A percentile compares a stretch with the other conserved stretches of the same genome.
Conservation (phyloP, 2,888 invertebrate genomes). For the Glyphotaelius pellucidus region DNA sequence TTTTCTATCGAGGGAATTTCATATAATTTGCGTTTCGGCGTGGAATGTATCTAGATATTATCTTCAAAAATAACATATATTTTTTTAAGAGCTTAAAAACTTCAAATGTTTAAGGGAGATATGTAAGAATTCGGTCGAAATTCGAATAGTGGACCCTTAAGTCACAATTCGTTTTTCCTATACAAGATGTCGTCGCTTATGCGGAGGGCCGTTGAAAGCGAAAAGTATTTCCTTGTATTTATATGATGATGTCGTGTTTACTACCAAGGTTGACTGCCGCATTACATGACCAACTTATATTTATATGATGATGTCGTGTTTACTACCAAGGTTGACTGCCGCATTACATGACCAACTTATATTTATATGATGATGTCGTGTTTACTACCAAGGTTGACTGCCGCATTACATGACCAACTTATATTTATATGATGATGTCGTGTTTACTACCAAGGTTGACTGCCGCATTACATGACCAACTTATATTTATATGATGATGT, state of each 20-base stretch:
- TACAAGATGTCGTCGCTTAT: neutral
- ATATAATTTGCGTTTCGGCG: no score
- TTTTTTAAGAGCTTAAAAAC: no score
- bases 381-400: neutral
- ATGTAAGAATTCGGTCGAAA: no score
- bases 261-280: no score
- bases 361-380: neutral
- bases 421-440: neutral
- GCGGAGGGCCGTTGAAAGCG: neutral
- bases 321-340: neutral
- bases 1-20: no score
- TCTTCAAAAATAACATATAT: no score
- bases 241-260: no score
- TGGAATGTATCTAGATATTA: no score
- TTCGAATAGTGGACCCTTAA: no score
- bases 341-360: neutral
- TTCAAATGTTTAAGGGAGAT: no score
- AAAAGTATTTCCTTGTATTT: neutral
- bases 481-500: neutral
- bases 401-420: neutral
- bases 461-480: neutral
- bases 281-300: no score
- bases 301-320: neutral
- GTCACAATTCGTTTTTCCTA: neutral
- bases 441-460: neutral